Evolutionary conservation across 1,140 invertebrate species (phyloP).

Genomic region (Phymastichus coffea): DNA sequence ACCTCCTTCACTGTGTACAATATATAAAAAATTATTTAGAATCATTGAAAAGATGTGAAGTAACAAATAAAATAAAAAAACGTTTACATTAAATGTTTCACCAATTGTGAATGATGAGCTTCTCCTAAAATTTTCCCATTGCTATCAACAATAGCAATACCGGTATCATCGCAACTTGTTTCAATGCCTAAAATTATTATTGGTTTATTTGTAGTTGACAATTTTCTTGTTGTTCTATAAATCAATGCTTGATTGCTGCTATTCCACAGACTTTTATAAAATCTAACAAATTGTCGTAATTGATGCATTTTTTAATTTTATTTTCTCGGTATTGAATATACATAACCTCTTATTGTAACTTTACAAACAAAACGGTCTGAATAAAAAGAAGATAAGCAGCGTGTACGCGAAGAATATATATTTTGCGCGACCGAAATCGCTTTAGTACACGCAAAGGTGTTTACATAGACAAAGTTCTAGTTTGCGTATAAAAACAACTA

Average conservation of each 20-base stretch:
- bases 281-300: neutral
- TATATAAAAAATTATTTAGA: constrained; percentile 25
- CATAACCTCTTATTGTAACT: no score
- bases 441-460: no score
- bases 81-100: constrained; percentile 70
- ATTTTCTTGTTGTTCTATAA: no score
- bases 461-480: no score
- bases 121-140: constrained; percentile 77
- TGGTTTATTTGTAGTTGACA: constrained; percentile 27
- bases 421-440: no score
- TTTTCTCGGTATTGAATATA: no score
- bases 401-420: no score
- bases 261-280: neutral
- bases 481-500: no score
- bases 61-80: constrained; percentile 2
- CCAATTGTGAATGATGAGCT: constrained; percentile 73
- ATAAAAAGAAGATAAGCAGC: no score
- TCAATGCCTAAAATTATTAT: constrained; percentile 83
- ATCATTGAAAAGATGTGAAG: neutral
- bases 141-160: constrained; percentile 79
- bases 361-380: no score
- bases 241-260: no score
- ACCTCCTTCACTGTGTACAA: constrained; percentile 82
- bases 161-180: constrained; percentile 98
- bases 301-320: constrained; percentile 3